Evolutionary conservation across 2,888 invertebrate genomes (phyloP).

Genomic region (Agriopis marginaria): DNA sequence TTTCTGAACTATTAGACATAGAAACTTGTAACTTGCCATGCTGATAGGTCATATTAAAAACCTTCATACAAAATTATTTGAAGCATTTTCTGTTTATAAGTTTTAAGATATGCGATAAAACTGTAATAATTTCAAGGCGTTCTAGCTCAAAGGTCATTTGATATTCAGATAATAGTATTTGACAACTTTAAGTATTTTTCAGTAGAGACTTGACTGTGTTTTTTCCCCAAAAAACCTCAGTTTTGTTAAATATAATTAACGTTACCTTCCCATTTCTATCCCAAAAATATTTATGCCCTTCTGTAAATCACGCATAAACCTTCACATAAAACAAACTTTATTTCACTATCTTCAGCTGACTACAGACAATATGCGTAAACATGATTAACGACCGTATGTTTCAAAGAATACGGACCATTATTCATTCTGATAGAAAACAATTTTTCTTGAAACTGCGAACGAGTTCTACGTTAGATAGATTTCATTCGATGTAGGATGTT

Average conservation of each 20-base stretch:
- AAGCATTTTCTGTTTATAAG: too few species aligned
- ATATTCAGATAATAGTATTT: too few species aligned
- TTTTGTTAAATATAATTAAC: not conserved
- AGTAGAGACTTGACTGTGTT: too few species aligned
- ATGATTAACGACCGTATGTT: conserved; percentile 53
- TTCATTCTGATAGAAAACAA: conserved; percentile 55
- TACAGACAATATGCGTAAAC: conserved; percentile 42
- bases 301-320: conserved; percentile 26
- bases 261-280: conserved; percentile 13
- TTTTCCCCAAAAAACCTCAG: not conserved
- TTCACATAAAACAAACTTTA: conserved; percentile 36
- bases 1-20: too few species aligned
- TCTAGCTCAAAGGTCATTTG: too few species aligned
- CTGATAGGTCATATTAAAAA: too few species aligned
- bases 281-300: conserved; percentile 13
- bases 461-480: conserved; percentile 6
- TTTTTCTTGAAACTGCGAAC: conserved; percentile 36
- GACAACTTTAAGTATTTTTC: too few species aligned
- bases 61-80: too few species aligned
- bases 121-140: too few species aligned
- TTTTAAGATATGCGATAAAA: too few species aligned
- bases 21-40: too few species aligned
- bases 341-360: conserved; percentile 39
- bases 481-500: conserved; percentile 1
- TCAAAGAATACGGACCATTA: conserved; percentile 51